A percentile compares a stretch with the other conserved stretches of the same genome.
These are phyloP conservation scores for Gila robusta DNA, from an alignment of 2,797 vertebrate genomes.

Conservation along the genomic window DNA sequence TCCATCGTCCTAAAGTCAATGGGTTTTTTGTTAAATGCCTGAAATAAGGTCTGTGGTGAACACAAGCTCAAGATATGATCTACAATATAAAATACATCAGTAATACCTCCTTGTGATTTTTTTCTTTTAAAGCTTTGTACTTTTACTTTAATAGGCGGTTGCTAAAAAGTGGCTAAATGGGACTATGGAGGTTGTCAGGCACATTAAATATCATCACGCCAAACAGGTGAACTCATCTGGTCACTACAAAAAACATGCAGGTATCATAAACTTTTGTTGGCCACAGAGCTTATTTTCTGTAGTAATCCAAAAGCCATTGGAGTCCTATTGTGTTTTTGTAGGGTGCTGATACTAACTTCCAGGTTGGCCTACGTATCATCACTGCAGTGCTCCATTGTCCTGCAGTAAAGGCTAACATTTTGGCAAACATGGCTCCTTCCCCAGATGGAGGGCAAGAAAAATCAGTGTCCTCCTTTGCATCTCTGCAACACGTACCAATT, in stretches of 20 bases:
- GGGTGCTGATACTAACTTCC: too few species aligned
- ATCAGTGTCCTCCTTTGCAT: neutral
- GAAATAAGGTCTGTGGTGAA: neutral
- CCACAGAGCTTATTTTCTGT: neutral
- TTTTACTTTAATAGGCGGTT: neutral
- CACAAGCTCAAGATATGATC: neutral
- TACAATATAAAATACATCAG: neutral
- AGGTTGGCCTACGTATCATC: neutral
- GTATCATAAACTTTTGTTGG: neutral
- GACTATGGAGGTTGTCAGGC: neutral
- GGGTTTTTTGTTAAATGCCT: neutral
- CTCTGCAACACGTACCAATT: neutral
- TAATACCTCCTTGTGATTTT: neutral
- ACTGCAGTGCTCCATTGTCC: neutral
- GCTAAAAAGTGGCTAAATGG: neutral
- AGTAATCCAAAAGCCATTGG: neutral
- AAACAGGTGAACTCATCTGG: neutral
- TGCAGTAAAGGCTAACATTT: neutral
- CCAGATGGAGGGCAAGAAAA: neutral
- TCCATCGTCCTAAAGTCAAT: neutral
- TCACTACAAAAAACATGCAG: neutral
- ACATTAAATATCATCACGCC: neutral
- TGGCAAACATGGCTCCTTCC: neutral
- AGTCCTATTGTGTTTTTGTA: neutral
- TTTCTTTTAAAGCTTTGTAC: neutral